A percentile compares a stretch with the other conserved stretches of the same genome.
Evolutionary conservation across 1,140 invertebrate genomes (phyloP).

Genomic region (Eulimnadia texana): DNA sequence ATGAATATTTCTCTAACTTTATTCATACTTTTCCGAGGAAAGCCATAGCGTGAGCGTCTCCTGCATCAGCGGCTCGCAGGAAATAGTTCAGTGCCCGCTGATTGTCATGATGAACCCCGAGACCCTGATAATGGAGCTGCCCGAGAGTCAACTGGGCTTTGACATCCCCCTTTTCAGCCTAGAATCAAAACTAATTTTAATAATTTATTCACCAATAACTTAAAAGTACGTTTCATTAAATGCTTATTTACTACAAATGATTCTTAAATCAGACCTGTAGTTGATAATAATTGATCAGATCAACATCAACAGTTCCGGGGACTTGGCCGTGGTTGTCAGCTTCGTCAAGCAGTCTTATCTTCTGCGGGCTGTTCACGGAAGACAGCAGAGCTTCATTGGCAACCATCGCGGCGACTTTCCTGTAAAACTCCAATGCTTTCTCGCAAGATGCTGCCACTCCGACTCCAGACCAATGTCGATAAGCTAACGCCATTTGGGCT

Average conservation of each 20-base stretch:
- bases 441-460: constrained; percentile 77
- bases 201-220: not conserved
- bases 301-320: constrained; percentile 72
- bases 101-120: constrained; percentile 82
- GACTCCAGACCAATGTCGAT: constrained; percentile 74
- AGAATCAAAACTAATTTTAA: constrained; percentile 24
- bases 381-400: constrained; percentile 70
- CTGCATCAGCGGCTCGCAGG: constrained; percentile 81
- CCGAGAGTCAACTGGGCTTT: constrained; percentile 93
- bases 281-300: constrained; percentile 96
- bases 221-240: not conserved
- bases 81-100: constrained; percentile 86
- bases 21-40: constrained; percentile 96
- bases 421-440: constrained; percentile 72
- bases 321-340: constrained; percentile 61
- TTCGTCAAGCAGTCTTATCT: constrained; percentile 79
- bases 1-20: too few relatives aligned
- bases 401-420: constrained; percentile 72
- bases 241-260: not conserved
- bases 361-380: constrained; percentile 73
- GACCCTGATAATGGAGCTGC: constrained; percentile 96
- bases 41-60: constrained; percentile 88
- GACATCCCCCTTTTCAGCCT: constrained; percentile 96
- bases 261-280: constrained; percentile 27
- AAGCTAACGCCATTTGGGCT: constrained; percentile 89